A percentile compares a stretch with the other conserved stretches of the same genome.
These are phyloP conservation scores for Dendrolimus pini DNA, from an alignment of 2,888 invertebrate genomes.

Conservation along the genomic window DNA sequence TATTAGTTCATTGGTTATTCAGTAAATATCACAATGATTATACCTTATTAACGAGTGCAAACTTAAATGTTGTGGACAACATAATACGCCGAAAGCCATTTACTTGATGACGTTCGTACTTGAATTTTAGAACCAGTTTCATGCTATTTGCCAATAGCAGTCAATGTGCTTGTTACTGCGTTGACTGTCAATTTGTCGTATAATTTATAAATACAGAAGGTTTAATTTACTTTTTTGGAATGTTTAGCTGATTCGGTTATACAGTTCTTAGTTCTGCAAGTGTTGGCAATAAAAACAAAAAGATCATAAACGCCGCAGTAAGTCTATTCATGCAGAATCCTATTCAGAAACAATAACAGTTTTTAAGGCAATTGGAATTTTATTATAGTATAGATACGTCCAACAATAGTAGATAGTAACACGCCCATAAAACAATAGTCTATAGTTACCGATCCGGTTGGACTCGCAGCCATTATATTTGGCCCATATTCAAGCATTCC, in stretches of 20 bases:
- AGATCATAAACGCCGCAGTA: too few relatives aligned
- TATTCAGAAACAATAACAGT: conserved; percentile 10
- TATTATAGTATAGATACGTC: too few relatives aligned
- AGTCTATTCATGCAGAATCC: too few relatives aligned
- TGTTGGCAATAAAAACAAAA: too few relatives aligned
- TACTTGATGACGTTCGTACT: background rate
- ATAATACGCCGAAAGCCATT: background rate
- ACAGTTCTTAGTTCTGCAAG: too few relatives aligned
- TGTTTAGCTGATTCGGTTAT: too few relatives aligned
- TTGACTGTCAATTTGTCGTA: background rate
- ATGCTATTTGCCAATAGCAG: background rate
- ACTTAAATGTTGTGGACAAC: too few relatives aligned
- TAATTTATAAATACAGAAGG: too few relatives aligned
- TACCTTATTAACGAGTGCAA: too few relatives aligned
- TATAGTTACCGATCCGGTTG: conserved; percentile 29
- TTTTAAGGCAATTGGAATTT: background rate
- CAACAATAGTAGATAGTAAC: conserved; percentile 38
- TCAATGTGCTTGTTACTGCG: background rate
- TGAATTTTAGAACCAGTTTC: background rate
- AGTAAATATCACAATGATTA: too few relatives aligned
- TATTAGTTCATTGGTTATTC: too few relatives aligned
- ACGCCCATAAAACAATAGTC: conserved; percentile 57
- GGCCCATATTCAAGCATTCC: conserved; percentile 50
- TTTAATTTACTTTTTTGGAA: too few relatives aligned
- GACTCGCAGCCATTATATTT: conserved; percentile 24